Evolutionary conservation across 2,797 vertebrate genomes (phyloP), one percentile per base, ranked within the genome.

Genomic region (Eulemur mongoz): DNA sequence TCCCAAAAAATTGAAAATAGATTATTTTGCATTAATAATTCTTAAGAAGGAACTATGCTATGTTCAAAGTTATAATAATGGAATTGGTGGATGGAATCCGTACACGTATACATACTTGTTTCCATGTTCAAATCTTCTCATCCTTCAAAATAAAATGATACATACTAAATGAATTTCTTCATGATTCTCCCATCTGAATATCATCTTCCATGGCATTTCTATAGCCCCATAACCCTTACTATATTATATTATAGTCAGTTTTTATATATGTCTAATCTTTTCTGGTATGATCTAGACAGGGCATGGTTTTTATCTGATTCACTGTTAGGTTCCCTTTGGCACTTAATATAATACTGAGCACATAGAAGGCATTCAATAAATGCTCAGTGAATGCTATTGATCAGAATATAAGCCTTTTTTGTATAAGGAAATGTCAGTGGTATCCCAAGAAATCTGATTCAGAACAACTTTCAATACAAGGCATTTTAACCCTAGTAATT

Each of bases 1-100:
- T 67, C 81, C 50, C 91, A 69, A 83, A 27, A 97, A 93, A 95
- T 79, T 89, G 38, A 93, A 97, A 97, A 91, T 91, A 72, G 25
- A 73, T 35, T 92, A 72, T 90, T 94, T 96, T 18, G 18, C 70
- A 70, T 95, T 95, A 91, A 54, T 95, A 83, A 75, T 88, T 91
- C 40, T 84, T 57, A 78, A 54, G 32, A 96, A 95, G 30, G 43
- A 94, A 95, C 18, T 89, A 1, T 88, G 4, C 27, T 92, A 4
- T 79, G 4, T 78, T 92, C 61, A 50, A 43, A 20, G 4, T 95
- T 95, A 93, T 82, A 69, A 63, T 95, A 69, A 84, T 81, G 17
- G 38, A 92, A 89, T 89, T 61, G 5, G 15, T 91, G 23, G 22
- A 30, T 82, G 27, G 38, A 27, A 2, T 40, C 18, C 35, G 69